Evolutionary conservation across 2,888 invertebrate species (phyloP).

Genomic region (Molorchus minor): DNA sequence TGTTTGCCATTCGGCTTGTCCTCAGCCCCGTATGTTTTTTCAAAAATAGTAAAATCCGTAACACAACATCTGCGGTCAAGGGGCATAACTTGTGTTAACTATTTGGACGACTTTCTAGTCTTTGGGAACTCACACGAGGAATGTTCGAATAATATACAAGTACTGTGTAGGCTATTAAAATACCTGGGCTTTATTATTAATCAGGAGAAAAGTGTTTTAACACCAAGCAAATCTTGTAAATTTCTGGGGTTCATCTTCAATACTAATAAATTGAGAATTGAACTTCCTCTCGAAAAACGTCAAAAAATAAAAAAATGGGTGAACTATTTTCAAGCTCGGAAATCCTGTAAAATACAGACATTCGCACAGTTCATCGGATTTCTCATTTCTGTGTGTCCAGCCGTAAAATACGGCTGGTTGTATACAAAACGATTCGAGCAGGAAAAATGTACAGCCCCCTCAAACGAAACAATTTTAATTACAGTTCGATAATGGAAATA

Average conservation of each 20-base stretch:
- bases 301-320: conserved; percentile 10
- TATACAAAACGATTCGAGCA: conserved; percentile 20
- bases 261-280: not conserved
- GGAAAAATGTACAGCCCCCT: conserved; percentile 3
- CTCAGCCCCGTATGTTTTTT: no score
- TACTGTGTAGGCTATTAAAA: no score
- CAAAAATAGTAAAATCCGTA: no score
- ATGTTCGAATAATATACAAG: no score
- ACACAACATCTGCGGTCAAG: no score
- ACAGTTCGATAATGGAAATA: no score
- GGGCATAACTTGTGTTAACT: no score
- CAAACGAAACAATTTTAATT: no score
- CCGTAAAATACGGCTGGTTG: no score
- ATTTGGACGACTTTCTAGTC: no score
- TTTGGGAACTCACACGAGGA: no score
- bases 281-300: conserved; percentile 18
- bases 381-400: conserved; percentile 12
- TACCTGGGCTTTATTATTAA: conserved; percentile 27
- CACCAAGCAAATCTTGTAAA: conserved; percentile 20
- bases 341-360: conserved; percentile 33
- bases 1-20: no score
- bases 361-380: conserved; percentile 32
- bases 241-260: conserved; percentile 24
- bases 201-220: conserved; percentile 22
- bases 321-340: not conserved